These are phyloP conservation scores for Zaprionus kolodkinae DNA, from an alignment of 1,140 invertebrate species.

Conservation along the genomic window DNA sequence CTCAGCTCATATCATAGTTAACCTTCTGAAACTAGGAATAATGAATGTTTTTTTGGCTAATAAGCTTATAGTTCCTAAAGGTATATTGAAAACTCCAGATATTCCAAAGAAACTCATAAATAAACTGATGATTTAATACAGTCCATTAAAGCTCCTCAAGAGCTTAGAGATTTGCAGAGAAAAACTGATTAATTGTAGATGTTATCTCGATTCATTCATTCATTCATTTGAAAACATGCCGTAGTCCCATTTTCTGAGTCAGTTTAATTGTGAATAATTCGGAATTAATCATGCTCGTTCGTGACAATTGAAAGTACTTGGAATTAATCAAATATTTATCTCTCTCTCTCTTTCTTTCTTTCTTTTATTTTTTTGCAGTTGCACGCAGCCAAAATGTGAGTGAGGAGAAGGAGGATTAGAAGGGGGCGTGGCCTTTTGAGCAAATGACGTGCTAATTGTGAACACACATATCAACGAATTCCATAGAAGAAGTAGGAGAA, in stretches of 20 bases:
- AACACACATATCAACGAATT: slow-evolving; percentile 80
- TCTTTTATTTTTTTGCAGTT: slow-evolving; percentile 41
- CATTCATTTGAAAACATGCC: not conserved
- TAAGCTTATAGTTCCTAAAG: not conserved
- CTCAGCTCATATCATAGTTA: not conserved
- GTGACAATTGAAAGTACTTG: slow-evolving; percentile 7
- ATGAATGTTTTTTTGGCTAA: not conserved
- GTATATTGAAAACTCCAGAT: not conserved
- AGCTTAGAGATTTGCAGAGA: not conserved
- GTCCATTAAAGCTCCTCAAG: not conserved
- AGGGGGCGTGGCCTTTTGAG: slow-evolving; percentile 60
- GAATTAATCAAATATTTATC: not conserved
- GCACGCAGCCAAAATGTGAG: slow-evolving; percentile 52
- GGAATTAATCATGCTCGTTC: slow-evolving; percentile 4
- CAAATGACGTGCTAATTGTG: slow-evolving; percentile 64
- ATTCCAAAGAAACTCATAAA: not conserved
- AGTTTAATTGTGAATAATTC: slow-evolving; percentile 3
- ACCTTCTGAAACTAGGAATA: not conserved
- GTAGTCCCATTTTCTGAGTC: not conserved
- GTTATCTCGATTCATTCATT: not conserved
- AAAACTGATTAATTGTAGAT: not conserved
- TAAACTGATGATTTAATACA: too few species aligned
- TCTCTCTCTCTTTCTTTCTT: not conserved
- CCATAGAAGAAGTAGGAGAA: slow-evolving; percentile 20
- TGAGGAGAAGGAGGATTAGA: slow-evolving; percentile 4